Evolutionary conservation across 2,888 invertebrate genomes (phyloP), one percentile per base, ranked within the genome.

Genomic region (Anagyrus pseudococci): DNA sequence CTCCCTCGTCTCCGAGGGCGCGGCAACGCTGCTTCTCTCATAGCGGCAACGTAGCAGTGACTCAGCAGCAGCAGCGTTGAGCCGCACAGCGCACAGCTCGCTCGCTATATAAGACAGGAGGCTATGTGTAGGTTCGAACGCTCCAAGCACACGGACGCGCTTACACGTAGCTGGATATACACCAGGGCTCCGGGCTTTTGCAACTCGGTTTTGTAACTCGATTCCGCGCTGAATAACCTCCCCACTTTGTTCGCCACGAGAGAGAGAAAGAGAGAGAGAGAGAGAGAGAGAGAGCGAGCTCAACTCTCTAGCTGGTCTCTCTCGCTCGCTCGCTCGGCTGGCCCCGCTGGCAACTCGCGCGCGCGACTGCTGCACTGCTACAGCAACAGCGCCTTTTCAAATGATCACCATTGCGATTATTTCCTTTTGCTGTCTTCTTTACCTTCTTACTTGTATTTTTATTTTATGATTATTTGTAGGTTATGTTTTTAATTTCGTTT

Each of bases 171-270:
- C 15, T 15, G 8, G 33, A 10, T 2, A 37, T 2, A 57, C 67
- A 67, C 69, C 61, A 68, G 67, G 70, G 33, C 33, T 37, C 33
- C 2, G 71, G 70, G 70, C 74, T 75, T 75, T 77, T 75, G 70
- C 73, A 76, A 77, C 73, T 73, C 66, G 70, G 71, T 74, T 77
- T 77, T 76, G 71, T 74, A 76, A 77, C 73, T 75, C 71, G 73
- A 76, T 74, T 75, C 74, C 71, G 68, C 64, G 66, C 67, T 69
- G 72, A 71, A 73, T 73, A 71, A 67, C 62, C 61, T 62, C 55
- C 60, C 33, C 56, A 57, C 60, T 64, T 61, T 46, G 47, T 41
- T 22, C 55, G 37, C 41, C 41, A 22, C 33, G 33, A 37, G 33
- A 37, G 8, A 10, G 3, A 37, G 33, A 13, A 20, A 46, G 37